Evolutionary conservation across 2,888 invertebrate species (phyloP).

Genomic region (Galeopsomyia nigrocyanea): DNA sequence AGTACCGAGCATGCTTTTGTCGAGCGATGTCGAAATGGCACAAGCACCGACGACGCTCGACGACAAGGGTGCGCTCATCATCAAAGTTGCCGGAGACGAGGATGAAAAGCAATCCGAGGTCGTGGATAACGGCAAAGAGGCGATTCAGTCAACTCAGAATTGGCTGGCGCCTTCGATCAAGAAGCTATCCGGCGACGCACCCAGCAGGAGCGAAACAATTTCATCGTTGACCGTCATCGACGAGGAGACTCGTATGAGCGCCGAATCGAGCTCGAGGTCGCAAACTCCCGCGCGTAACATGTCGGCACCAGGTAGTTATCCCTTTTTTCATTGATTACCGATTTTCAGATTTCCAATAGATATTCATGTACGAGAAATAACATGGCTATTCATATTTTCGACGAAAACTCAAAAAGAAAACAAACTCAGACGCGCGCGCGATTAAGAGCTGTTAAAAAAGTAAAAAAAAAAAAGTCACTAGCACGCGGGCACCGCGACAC

Average conservation of each 20-base stretch:
- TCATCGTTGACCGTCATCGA: constrained; percentile 69
- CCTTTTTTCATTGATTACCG: neutral
- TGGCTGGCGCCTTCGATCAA: constrained; percentile 64
- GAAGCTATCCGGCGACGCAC: constrained; percentile 53
- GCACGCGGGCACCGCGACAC: neutral
- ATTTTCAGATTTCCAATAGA: constrained; percentile 8
- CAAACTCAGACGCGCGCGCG: too few relatives aligned
- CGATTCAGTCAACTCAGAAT: constrained; percentile 55
- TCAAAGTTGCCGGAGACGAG: constrained; percentile 21
- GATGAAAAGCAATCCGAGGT: constrained; percentile 12
- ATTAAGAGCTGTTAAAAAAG: too few relatives aligned
- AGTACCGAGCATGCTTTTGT: too few relatives aligned
- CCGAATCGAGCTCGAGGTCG: constrained; percentile 65
- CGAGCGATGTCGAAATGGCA: too few relatives aligned
- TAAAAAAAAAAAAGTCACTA: neutral
- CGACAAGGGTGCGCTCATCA: neutral
- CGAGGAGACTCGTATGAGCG: constrained; percentile 72
- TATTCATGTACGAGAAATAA: too few relatives aligned
- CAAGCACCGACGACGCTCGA: too few relatives aligned
- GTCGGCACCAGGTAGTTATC: constrained; percentile 58
- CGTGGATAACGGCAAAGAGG: constrained; percentile 13
- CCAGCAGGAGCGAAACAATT: constrained; percentile 56
- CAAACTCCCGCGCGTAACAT: constrained; percentile 67
- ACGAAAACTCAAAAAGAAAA: too few relatives aligned
- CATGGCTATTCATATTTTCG: too few relatives aligned